Evolutionary conservation across 2,113 vertebrate genomes (phyloP).

Genomic region (human): GRCh38 chr2:78949001-78949500

Average conservation of each 20-base stretch:
- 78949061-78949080: not conserved
- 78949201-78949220: not conserved
- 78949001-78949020: not conserved
- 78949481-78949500: not conserved
- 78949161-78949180: not conserved
- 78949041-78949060: not conserved
- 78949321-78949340: not conserved
- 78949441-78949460: not conserved
- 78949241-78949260: not conserved
- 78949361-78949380: not conserved
- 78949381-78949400: not conserved
- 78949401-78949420: constrained; percentile 20
- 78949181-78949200: not conserved
- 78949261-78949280: not conserved
- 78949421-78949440: not conserved
- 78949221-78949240: not conserved
- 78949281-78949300: not conserved
- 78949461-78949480: not conserved
- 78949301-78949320: not conserved
- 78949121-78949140: too few species aligned
- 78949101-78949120: not conserved
- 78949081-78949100: accelerated
- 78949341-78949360: not conserved
- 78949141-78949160: not conserved
- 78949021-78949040: not conserved